phyloP scores from a whole-genome alignment of 2,888 invertebrate genomes.

The Drosophila stalkeri region DNA sequence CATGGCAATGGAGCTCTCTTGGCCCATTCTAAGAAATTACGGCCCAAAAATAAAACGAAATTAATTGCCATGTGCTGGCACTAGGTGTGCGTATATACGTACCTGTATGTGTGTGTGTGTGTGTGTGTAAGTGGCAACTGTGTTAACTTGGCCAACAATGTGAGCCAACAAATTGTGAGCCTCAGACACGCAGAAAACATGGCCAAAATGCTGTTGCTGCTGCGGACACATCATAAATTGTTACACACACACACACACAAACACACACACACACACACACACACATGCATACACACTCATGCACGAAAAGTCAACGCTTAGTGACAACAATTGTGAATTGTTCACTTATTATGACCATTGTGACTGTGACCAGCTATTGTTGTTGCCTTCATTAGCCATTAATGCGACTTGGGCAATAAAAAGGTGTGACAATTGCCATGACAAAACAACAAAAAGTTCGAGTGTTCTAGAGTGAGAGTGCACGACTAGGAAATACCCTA shows the following conservation, averaged over 20 bases:
- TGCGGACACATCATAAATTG: slow-evolving; percentile 54
- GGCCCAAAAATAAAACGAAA: slow-evolving; percentile 56
- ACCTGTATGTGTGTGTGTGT: slow-evolving; percentile 3
- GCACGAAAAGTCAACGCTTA: slow-evolving; percentile 21
- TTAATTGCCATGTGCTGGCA: slow-evolving; percentile 48
- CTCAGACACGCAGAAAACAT: slow-evolving; percentile 33
- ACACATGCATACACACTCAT: neutral
- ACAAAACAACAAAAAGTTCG: neutral
- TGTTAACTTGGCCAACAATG: neutral
- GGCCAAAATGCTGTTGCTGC: slow-evolving; percentile 36
- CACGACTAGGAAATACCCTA: neutral
- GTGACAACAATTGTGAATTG: slow-evolving; percentile 55
- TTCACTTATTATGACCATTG: slow-evolving; percentile 46
- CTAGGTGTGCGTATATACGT: slow-evolving; percentile 5
- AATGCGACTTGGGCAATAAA: slow-evolving; percentile 62
- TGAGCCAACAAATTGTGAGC: slow-evolving; percentile 18
- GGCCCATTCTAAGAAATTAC: slow-evolving; percentile 26
- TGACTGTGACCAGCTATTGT: slow-evolving; percentile 29
- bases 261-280: slow-evolving; percentile 3
- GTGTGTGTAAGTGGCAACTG: neutral
- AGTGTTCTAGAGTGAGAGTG: neutral
- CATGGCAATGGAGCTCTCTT: slow-evolving; percentile 26
- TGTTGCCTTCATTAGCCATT: slow-evolving; percentile 72
- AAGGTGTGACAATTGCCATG: slow-evolving; percentile 76
- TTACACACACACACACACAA: slow-evolving; percentile 12